These are phyloP conservation scores for Pantherophis vulpinus DNA, from an alignment of 2,797 vertebrate genomes.

Conservation along the genomic window DNA sequence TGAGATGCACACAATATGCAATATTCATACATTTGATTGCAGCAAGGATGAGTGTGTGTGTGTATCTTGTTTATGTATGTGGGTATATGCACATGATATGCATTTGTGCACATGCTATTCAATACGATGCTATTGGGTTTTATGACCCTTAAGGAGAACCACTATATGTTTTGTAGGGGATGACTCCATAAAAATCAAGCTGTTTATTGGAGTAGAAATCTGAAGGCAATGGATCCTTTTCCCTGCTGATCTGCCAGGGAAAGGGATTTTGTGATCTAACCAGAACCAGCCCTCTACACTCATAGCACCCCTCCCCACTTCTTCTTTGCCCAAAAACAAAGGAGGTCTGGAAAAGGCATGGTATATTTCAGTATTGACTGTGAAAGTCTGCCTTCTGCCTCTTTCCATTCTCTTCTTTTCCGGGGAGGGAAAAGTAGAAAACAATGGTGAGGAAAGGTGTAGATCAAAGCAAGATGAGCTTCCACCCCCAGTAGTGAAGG, in stretches of 20 bases:
- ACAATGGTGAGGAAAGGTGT: slow-evolving; percentile 54
- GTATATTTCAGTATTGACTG: slow-evolving; percentile 66
- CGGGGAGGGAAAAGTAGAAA: slow-evolving; percentile 25
- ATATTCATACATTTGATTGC: background rate
- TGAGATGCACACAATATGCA: background rate
- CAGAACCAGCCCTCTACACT: background rate
- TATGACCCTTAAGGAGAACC: background rate
- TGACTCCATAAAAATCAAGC: background rate
- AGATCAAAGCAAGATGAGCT: slow-evolving; percentile 62
- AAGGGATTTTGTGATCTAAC: background rate
- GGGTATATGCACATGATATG: background rate
- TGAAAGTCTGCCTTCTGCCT: slow-evolving; percentile 42
- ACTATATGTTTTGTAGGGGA: background rate
- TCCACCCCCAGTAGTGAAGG: slow-evolving; percentile 37
- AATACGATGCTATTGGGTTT: background rate
- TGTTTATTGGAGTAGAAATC: background rate
- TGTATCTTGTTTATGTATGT: background rate
- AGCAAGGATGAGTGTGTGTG: no score
- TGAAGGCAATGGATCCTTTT: background rate
- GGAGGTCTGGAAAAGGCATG: slow-evolving; percentile 45
- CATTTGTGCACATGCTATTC: background rate
- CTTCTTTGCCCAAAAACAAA: slow-evolving; percentile 32
- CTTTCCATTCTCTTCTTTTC: slow-evolving; percentile 49
- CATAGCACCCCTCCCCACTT: background rate
- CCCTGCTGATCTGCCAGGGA: background rate